Percentiles rank a stretch among this genome's conserved stretches.
phyloP scores from a whole-genome alignment of 2,888 invertebrate species.

The Sycophila texana region DNA sequence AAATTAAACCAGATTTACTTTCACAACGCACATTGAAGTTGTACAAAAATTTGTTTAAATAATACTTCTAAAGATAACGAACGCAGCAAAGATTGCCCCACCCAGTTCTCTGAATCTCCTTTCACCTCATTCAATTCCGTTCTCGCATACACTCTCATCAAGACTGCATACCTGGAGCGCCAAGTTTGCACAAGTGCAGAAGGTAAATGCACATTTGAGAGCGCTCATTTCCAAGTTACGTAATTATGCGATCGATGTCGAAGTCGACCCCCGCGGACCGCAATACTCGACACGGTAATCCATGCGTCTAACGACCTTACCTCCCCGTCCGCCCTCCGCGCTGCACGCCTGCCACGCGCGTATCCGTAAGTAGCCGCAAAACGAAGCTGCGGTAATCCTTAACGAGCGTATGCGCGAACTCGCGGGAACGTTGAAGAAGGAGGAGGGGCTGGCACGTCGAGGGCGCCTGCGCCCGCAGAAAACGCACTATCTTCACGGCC shows the following conservation, averaged over 20 bases:
- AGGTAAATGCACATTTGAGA: slow-evolving; percentile 40
- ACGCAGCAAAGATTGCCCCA: too few relatives aligned
- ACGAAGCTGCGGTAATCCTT: background rate
- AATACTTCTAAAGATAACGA: too few relatives aligned
- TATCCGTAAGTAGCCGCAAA: slow-evolving; percentile 10
- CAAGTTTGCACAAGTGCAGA: slow-evolving; percentile 41
- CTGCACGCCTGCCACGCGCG: background rate
- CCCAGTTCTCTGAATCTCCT: too few relatives aligned
- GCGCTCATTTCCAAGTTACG: slow-evolving; percentile 62
- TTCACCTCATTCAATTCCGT: too few relatives aligned
- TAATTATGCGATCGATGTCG: slow-evolving; percentile 62
- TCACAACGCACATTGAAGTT: too few relatives aligned
- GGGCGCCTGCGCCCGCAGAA: too few relatives aligned
- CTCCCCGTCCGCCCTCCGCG: background rate
- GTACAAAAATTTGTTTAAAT: too few relatives aligned
- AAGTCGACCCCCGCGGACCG: slow-evolving; percentile 37
- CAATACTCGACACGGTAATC: slow-evolving; percentile 46
- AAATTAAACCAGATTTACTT: too few relatives aligned
- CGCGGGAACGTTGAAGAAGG: too few relatives aligned
- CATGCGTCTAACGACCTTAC: background rate
- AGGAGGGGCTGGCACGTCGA: background rate
- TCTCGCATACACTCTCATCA: background rate
- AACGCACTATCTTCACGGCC: too few relatives aligned
- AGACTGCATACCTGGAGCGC: background rate
- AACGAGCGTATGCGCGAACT: background rate